Evolutionary conservation across 2,113 vertebrate genomes (phyloP).

Genomic region (Larimichthys polyactis): DNA sequence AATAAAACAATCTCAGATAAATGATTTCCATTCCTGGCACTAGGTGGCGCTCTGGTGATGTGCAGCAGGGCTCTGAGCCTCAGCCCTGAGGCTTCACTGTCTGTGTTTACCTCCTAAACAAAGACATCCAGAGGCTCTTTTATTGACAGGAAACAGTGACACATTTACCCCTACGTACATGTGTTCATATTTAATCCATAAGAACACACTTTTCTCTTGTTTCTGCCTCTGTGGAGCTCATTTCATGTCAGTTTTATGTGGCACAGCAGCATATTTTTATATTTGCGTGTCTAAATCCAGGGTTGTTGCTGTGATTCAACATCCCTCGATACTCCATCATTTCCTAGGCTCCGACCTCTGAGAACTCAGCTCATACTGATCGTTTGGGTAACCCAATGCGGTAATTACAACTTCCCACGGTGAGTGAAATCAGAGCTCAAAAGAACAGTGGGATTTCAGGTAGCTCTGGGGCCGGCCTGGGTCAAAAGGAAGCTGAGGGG

Average conservation of each 20-base stretch:
- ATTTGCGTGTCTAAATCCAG: background rate
- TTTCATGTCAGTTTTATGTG: background rate
- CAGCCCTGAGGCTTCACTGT: slow-evolving; percentile 5
- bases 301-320: slow-evolving; percentile 39
- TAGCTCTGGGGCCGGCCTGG: slow-evolving; percentile 39
- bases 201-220: background rate
- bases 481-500: slow-evolving; percentile 45
- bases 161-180: background rate
- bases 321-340: slow-evolving; percentile 21
- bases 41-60: slow-evolving; percentile 40
- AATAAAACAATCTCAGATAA: background rate
- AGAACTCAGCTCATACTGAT: slow-evolving; percentile 50
- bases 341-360: slow-evolving; percentile 49
- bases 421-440: slow-evolving; percentile 72
- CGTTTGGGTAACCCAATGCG: slow-evolving; percentile 72
- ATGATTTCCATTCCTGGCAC: slow-evolving; percentile 25
- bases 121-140: slow-evolving; percentile 4
- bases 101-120: slow-evolving; percentile 45
- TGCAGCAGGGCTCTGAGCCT: background rate
- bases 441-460: slow-evolving; percentile 61
- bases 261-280: no score
- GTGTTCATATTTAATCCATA: background rate
- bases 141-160: slow-evolving; percentile 48
- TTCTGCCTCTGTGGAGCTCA: background rate
- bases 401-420: slow-evolving; percentile 80